These are phyloP conservation scores for Glandiceps talaboti DNA, from an alignment of 53 echinoderm and acorn worm species.

Conservation along the genomic window DNA sequence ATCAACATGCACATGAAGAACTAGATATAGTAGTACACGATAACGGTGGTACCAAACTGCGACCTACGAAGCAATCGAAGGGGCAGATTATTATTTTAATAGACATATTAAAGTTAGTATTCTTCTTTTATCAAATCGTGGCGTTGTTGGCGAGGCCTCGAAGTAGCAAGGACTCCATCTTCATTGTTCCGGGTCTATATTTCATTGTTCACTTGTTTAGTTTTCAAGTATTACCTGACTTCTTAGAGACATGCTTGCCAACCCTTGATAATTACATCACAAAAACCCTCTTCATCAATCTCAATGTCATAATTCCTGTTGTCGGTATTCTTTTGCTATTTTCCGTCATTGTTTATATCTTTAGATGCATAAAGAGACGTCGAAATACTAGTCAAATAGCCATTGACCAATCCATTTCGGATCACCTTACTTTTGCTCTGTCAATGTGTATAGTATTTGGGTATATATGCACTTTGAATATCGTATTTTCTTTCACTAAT, in stretches of 20 bases:
- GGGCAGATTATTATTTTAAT: no score
- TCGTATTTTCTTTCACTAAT: background rate
- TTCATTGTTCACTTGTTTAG: background rate
- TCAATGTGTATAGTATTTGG: background rate
- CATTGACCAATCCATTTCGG: no score
- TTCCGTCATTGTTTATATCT: background rate
- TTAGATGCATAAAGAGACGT: background rate
- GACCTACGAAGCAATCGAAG: no score
- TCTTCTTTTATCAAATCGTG: background rate
- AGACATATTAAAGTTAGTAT: no score
- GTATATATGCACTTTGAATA: background rate
- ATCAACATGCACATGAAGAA: no score
- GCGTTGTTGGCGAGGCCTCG: background rate
- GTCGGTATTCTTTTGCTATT: background rate
- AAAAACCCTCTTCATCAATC: background rate
- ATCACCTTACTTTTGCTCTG: background rate
- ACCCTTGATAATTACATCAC: background rate
- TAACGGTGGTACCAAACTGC: background rate
- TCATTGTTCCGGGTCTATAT: background rate
- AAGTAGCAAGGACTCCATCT: background rate
- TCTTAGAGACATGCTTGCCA: background rate
- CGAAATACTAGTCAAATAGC: background rate
- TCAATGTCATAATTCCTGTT: background rate
- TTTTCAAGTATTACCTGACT: no score
- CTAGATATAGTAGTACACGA: no score